These are phyloP conservation scores for Colius striatus DNA, from an alignment of 2,113 vertebrate species.

Conservation along the genomic window DNA sequence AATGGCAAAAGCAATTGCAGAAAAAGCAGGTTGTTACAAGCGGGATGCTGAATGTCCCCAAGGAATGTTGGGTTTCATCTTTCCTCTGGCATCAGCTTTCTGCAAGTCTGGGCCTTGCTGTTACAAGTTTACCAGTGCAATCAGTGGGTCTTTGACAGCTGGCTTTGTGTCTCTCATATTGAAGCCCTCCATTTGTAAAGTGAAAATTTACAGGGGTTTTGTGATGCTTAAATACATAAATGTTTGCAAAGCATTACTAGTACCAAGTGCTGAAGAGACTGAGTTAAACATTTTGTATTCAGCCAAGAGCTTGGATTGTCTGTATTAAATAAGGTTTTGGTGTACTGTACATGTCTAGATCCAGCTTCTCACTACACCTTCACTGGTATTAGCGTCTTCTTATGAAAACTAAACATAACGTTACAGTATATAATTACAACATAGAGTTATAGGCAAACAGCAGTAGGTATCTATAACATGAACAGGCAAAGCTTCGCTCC, in stretches of 20 bases:
- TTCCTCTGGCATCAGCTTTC: neutral
- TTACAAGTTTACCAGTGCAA: neutral
- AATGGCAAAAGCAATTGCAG: neutral
- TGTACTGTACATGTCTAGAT: conserved; percentile 14
- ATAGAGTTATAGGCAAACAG: conserved; percentile 21
- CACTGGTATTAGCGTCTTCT: conserved; percentile 51
- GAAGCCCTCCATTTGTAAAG: neutral
- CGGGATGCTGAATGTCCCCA: neutral
- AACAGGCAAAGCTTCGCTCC: neutral
- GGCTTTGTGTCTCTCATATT: neutral
- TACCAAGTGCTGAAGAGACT: neutral
- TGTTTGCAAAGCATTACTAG: neutral
- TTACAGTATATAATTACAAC: conserved; percentile 14
- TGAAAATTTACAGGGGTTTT: neutral
- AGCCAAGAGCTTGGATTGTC: neutral
- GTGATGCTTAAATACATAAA: neutral
- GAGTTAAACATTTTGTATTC: neutral
- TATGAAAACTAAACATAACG: conserved; percentile 45
- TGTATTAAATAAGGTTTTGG: conserved; percentile 33
- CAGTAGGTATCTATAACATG: neutral
- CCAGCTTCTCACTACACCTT: conserved; percentile 51
- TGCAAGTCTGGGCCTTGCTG: neutral
- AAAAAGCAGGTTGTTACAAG: accelerated
- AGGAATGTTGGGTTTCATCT: neutral
- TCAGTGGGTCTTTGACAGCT: neutral